Evolutionary conservation across 2,888 invertebrate genomes (phyloP).

Genomic region (Acronicta aceris): DNA sequence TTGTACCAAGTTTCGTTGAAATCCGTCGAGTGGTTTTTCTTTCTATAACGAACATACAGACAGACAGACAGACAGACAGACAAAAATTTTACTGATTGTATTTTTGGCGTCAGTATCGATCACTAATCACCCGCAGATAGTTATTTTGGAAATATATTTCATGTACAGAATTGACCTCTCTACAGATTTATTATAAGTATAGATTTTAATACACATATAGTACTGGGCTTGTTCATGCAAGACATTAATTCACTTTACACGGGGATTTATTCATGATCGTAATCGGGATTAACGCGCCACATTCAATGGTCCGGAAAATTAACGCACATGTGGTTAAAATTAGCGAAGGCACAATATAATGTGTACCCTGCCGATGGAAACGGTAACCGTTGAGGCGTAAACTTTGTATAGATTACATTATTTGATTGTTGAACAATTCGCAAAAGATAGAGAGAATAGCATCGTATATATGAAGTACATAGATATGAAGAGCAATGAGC

Average conservation of each 20-base stretch:
- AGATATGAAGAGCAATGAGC: no score
- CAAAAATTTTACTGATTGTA: no score
- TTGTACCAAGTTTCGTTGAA: no score
- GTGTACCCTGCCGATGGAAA: slow-evolving; percentile 17
- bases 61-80: no score
- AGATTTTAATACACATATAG: no score
- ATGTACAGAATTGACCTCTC: no score
- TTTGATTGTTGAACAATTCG: slow-evolving; percentile 28
- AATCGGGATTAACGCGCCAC: slow-evolving; percentile 62
- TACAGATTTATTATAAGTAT: no score
- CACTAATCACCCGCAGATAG: no score
- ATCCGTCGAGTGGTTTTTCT: no score
- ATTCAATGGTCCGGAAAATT: slow-evolving; percentile 70
- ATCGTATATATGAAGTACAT: background rate
- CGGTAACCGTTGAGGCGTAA: slow-evolving; percentile 20
- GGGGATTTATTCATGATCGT: slow-evolving; percentile 59
- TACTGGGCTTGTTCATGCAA: slow-evolving; percentile 2
- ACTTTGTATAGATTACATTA: slow-evolving; percentile 40
- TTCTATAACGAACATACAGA: no score
- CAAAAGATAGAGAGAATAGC: slow-evolving; percentile 9
- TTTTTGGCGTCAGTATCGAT: no score
- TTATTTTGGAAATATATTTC: no score
- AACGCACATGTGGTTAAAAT: slow-evolving; percentile 68
- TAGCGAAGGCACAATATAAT: slow-evolving; percentile 56
- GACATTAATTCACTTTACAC: slow-evolving; percentile 58